phyloP scores from a whole-genome alignment of 1,140 invertebrate genomes.

The Penaeus vannamei region DNA sequence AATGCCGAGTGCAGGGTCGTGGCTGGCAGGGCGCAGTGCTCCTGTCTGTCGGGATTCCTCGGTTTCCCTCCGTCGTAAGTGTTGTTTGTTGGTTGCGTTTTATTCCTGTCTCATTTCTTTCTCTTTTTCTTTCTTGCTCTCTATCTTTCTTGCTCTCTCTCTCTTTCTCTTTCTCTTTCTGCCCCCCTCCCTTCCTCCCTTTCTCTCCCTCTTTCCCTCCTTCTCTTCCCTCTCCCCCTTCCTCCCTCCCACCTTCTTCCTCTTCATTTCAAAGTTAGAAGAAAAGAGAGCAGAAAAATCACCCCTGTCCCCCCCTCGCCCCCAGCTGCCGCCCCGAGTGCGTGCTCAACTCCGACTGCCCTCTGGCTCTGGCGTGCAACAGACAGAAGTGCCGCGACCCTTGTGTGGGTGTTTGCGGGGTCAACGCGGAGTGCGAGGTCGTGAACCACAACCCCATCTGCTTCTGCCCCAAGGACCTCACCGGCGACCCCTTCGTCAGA shows the following conservation, averaged over 20 bases:
- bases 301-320: not conserved
- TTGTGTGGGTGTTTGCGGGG: slow-evolving; percentile 69
- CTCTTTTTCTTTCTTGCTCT: not conserved
- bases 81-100: slow-evolving; percentile 74
- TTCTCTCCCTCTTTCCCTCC: not conserved
- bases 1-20: slow-evolving; percentile 82
- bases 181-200: not conserved
- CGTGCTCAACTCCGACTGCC: slow-evolving; percentile 70
- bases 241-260: slow-evolving; percentile 15
- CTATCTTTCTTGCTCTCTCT: not conserved
- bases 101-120: not conserved
- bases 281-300: slow-evolving; percentile 68
- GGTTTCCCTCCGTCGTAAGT: slow-evolving; percentile 82
- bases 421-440: slow-evolving; percentile 68
- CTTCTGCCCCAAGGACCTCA: slow-evolving; percentile 67
- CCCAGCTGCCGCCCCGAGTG: slow-evolving; percentile 72
- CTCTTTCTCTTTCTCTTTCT: not conserved
- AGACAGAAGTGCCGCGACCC: slow-evolving; percentile 70
- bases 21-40: slow-evolving; percentile 84
- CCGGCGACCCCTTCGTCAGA: slow-evolving; percentile 68
- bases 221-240: not conserved
- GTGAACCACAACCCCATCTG: slow-evolving; percentile 68
- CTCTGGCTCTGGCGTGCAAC: slow-evolving; percentile 70
- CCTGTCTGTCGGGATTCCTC: slow-evolving; percentile 80
- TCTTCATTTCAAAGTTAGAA: slow-evolving; percentile 84